phyloP scores from a whole-genome alignment of 2,113 vertebrate species.

The Paraplagusia blochii region DNA sequence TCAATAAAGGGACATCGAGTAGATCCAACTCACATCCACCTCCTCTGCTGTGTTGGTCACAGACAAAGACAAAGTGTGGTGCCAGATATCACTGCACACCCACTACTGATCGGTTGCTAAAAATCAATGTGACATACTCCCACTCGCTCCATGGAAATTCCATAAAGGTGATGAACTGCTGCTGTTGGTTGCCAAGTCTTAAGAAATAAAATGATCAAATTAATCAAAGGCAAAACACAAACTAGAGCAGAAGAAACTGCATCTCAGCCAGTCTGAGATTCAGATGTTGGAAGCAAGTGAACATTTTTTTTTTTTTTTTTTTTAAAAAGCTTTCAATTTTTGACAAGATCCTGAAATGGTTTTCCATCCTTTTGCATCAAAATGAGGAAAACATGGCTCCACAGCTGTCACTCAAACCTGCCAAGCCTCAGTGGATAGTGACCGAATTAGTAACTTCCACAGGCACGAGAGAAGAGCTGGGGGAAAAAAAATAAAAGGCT shows the following conservation, averaged over 20 bases:
- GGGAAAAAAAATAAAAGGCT: not conserved
- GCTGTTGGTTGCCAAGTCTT: constrained; percentile 42
- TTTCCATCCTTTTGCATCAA: constrained; percentile 8
- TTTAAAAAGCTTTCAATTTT: constrained; percentile 3
- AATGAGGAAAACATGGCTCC: not conserved
- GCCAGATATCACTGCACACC: constrained; percentile 63
- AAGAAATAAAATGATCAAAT: constrained; percentile 54
- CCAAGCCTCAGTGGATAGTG: constrained; percentile 17
- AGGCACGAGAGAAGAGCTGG: not conserved
- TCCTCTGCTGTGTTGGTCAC: constrained; percentile 46
- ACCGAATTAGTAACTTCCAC: constrained; percentile 27
- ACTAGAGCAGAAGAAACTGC: not conserved
- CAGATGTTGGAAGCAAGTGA: not conserved
- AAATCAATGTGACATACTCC: constrained; percentile 68
- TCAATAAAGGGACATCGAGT: constrained; percentile 63
- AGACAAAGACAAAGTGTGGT: constrained; percentile 64
- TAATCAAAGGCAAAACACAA: constrained; percentile 22
- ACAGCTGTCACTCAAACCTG: constrained; percentile 37
- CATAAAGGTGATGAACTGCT: constrained; percentile 61
- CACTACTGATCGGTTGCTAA: constrained; percentile 52
- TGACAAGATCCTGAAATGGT: constrained; percentile 10
- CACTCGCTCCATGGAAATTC: constrained; percentile 60
- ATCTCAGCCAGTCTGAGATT: too few relatives aligned
- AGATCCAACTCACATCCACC: constrained; percentile 62
- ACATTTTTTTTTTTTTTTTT: constrained; percentile 13